Evolutionary conservation across 1,140 invertebrate genomes (phyloP).

Genomic region (Zaprionus taronus): DNA sequence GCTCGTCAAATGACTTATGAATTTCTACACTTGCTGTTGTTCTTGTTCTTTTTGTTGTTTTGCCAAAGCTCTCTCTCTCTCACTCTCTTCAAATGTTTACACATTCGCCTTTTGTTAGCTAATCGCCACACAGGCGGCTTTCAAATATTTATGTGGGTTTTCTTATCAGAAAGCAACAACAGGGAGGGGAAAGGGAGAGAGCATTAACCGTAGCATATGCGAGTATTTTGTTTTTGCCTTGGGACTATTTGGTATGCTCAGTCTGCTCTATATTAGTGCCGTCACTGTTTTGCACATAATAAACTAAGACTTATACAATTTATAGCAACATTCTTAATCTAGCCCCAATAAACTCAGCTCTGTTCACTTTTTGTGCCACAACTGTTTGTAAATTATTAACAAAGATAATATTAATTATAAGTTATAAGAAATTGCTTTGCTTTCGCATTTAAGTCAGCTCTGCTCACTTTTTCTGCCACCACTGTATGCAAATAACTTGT

Average conservation of each 20-base stretch:
- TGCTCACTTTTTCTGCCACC: not conserved
- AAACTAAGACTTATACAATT: not conserved
- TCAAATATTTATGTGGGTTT: conserved; percentile 22
- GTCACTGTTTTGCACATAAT: not conserved
- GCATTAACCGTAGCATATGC: not conserved
- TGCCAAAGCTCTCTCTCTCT: conserved; percentile 23
- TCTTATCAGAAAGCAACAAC: conserved; percentile 15
- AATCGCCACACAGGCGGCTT: conserved; percentile 16
- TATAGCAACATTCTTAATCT: no score
- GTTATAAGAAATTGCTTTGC: not conserved
- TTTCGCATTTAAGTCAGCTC: not conserved
- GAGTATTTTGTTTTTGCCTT: not conserved
- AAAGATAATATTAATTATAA: not conserved
- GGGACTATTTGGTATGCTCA: not conserved
- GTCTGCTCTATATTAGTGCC: not conserved
- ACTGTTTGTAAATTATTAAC: not conserved
- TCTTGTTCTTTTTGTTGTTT: conserved; percentile 29
- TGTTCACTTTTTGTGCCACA: not conserved
- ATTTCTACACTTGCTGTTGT: conserved; percentile 5
- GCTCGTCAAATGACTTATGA: conserved; percentile 33
- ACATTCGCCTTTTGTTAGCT: conserved; percentile 38
- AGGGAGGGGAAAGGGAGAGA: not conserved
- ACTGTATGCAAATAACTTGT: no score
- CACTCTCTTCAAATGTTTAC: conserved; percentile 19
- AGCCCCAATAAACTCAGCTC: not conserved